phyloP scores from a whole-genome alignment of 1,140 invertebrate genomes.

The Neodiprion fabricii region DNA sequence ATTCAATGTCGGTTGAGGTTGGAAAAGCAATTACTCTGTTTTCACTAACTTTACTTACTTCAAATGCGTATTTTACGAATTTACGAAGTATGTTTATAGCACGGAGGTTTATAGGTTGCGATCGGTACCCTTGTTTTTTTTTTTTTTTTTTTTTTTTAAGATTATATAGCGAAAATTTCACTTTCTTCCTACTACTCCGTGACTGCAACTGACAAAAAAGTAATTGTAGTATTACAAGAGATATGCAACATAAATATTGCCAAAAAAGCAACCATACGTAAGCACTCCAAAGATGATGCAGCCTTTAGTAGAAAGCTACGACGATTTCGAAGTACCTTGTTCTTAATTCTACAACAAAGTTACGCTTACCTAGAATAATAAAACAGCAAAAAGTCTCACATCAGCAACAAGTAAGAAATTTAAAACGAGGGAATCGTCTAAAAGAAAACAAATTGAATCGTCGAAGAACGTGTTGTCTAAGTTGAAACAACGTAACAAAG shows the following conservation, averaged over 20 bases:
- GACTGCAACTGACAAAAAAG: not conserved
- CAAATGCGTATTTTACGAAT: too few relatives aligned
- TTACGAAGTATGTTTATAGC: too few relatives aligned
- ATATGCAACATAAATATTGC: not conserved
- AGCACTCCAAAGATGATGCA: not conserved
- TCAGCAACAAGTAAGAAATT: not conserved
- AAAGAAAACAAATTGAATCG: not conserved
- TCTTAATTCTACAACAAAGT: not conserved
- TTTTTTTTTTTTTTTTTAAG: too few relatives aligned
- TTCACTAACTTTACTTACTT: too few relatives aligned
- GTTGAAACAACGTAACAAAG: not conserved
- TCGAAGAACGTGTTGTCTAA: not conserved
- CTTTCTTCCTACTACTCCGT: too few relatives aligned
- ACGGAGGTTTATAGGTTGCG: too few relatives aligned
- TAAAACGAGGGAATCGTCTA: not conserved
- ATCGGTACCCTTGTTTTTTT: too few relatives aligned
- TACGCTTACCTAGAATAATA: not conserved
- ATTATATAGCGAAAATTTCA: too few relatives aligned
- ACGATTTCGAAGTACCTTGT: not conserved
- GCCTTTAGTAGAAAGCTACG: not conserved
- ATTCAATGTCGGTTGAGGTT: too few relatives aligned
- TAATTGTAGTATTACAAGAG: not conserved
- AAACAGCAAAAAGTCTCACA: not conserved
- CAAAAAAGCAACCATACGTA: not conserved
- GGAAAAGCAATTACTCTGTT: too few relatives aligned